Evolutionary conservation across 2,113 vertebrate genomes (phyloP).

Genomic region (Oreochromis spilurus): DNA sequence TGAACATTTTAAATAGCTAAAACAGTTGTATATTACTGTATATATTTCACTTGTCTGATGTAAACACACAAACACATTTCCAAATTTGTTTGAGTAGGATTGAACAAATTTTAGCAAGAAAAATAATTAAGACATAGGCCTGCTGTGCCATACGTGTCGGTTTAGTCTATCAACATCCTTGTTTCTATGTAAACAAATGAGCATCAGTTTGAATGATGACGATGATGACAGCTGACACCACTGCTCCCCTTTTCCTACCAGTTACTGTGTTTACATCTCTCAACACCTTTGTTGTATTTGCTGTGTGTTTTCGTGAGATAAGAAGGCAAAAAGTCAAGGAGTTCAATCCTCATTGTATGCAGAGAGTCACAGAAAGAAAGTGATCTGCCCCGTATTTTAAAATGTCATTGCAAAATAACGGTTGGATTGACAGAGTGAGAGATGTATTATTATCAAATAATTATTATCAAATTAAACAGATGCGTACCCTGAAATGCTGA

Average conservation of each 20-base stretch:
- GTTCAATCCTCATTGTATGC: background rate
- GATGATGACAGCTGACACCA: conserved; percentile 12
- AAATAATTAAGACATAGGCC: background rate
- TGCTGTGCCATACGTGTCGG: background rate
- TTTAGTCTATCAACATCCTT: background rate
- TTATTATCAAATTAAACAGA: background rate
- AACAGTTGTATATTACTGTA: background rate
- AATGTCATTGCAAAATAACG: background rate
- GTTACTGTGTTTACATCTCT: background rate
- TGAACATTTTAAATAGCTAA: background rate
- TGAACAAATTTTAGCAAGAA: background rate
- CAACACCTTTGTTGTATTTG: conserved; percentile 14
- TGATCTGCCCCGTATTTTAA: background rate
- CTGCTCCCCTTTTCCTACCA: background rate
- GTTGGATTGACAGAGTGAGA: background rate
- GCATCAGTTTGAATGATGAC: background rate
- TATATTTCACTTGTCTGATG: background rate
- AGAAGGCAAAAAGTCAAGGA: background rate
- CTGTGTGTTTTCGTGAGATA: conserved; percentile 21
- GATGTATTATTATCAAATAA: background rate
- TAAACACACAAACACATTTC: background rate
- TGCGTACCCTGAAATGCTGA: background rate
- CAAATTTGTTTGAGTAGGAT: background rate
- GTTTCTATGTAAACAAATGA: conserved; percentile 5
- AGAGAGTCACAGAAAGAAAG: background rate